Evolutionary conservation across 2,113 vertebrate genomes (phyloP).

Genomic region (Lathamus discolor): DNA sequence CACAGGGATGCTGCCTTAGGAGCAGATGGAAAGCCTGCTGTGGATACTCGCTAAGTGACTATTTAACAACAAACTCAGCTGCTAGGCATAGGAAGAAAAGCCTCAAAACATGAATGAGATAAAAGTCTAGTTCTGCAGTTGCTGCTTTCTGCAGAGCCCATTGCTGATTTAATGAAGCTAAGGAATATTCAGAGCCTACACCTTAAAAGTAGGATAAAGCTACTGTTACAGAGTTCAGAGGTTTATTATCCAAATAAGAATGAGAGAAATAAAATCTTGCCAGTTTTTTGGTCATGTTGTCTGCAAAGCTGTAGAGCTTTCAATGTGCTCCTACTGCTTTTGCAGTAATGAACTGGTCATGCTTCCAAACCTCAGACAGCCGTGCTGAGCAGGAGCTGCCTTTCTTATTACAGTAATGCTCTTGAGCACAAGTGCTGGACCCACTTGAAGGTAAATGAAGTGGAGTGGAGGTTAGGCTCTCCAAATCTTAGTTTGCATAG

Average conservation of each 20-base stretch:
- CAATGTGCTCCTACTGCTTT: neutral
- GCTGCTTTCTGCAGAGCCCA: neutral
- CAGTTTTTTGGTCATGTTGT: neutral
- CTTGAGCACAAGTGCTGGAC: neutral
- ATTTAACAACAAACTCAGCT: neutral
- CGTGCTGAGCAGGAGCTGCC: neutral
- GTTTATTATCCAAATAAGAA: neutral
- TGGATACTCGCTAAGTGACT: neutral
- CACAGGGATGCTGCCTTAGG: neutral
- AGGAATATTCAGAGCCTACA: neutral
- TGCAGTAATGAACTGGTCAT: neutral
- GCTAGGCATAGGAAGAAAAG: neutral
- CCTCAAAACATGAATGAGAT: neutral
- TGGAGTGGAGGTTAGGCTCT: constrained; percentile 5
- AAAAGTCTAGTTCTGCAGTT: neutral
- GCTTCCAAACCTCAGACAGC: neutral
- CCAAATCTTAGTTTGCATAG: constrained; percentile 7
- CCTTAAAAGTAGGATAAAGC: neutral
- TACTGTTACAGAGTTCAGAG: neutral
- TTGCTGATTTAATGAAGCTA: neutral
- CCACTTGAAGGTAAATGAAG: constrained; percentile 31
- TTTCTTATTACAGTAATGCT: neutral
- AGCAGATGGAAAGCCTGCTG: neutral
- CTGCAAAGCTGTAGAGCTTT: neutral
- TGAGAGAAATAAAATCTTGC: neutral